A percentile compares a stretch with the other conserved stretches of the same genome.
Evolutionary conservation across 2,888 invertebrate genomes (phyloP).

Genomic region (Thymelicus lineola): DNA sequence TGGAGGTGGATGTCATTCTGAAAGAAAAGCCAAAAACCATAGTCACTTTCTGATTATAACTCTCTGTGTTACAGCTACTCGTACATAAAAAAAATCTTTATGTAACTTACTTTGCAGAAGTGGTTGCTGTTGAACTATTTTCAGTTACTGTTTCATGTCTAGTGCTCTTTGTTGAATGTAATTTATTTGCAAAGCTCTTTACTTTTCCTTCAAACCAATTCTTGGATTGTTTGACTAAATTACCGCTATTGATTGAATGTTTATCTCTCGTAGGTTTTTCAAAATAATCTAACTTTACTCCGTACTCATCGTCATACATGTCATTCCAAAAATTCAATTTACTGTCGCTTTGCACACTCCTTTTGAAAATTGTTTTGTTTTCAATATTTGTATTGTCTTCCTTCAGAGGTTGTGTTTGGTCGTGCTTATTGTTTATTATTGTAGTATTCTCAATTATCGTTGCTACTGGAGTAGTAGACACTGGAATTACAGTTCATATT

Average conservation of each 20-base stretch:
- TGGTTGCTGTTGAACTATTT: slow-evolving; percentile 22
- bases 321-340: slow-evolving; percentile 72
- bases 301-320: slow-evolving; percentile 72
- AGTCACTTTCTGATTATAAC: not conserved
- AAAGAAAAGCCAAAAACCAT: not conserved
- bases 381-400: slow-evolving; percentile 8
- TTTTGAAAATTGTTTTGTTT: slow-evolving; percentile 59
- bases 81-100: no score
- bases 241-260: slow-evolving; percentile 48
- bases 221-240: slow-evolving; percentile 58
- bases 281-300: slow-evolving; percentile 54
- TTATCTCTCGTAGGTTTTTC: slow-evolving; percentile 55
- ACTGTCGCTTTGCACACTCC: slow-evolving; percentile 52
- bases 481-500: not conserved
- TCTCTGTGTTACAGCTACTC: no score
- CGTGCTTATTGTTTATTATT: not conserved
- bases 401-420: not conserved
- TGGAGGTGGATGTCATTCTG: not conserved
- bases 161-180: slow-evolving; percentile 32
- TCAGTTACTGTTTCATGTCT: not conserved
- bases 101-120: slow-evolving; percentile 10
- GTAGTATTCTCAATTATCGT: not conserved
- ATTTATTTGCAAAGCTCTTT: slow-evolving; percentile 53
- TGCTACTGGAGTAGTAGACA: not conserved
- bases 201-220: slow-evolving; percentile 66